phyloP scores from a whole-genome alignment of 2,797 vertebrate genomes.

The Channallabes apus region DNA sequence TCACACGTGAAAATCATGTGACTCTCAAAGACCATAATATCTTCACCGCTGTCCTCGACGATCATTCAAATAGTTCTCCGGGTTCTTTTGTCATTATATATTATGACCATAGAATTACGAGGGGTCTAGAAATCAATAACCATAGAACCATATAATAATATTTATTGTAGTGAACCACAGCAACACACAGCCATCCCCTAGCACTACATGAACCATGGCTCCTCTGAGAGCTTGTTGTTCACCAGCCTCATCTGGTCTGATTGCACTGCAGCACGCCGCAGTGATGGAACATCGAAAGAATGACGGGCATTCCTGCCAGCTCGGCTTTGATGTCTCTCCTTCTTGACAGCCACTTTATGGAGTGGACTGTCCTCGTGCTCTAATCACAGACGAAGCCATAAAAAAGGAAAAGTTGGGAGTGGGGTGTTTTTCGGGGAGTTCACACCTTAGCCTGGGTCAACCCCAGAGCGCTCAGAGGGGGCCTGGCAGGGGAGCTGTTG shows the following conservation, averaged over 20 bases:
- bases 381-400: slow-evolving; percentile 74
- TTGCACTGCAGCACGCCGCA: slow-evolving; percentile 64
- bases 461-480: slow-evolving; percentile 58
- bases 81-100: background rate
- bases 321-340: slow-evolving; percentile 68
- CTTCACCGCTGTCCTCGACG: background rate
- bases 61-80: background rate
- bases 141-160: background rate
- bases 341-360: slow-evolving; percentile 52
- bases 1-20: background rate
- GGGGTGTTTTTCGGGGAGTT: slow-evolving; percentile 50
- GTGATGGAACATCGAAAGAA: slow-evolving; percentile 71
- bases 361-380: slow-evolving; percentile 46
- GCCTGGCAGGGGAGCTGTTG: slow-evolving; percentile 56
- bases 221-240: slow-evolving; percentile 30
- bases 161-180: background rate
- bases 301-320: slow-evolving; percentile 68
- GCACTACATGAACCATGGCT: slow-evolving; percentile 17
- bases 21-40: background rate
- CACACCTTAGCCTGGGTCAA: slow-evolving; percentile 67
- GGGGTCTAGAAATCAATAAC: background rate
- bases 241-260: slow-evolving; percentile 64
- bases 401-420: slow-evolving; percentile 57
- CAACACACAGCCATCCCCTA: background rate
- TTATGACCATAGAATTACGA: background rate